phyloP scores from a whole-genome alignment of 2,113 vertebrate species.

The Cinclus mexicanus region DNA sequence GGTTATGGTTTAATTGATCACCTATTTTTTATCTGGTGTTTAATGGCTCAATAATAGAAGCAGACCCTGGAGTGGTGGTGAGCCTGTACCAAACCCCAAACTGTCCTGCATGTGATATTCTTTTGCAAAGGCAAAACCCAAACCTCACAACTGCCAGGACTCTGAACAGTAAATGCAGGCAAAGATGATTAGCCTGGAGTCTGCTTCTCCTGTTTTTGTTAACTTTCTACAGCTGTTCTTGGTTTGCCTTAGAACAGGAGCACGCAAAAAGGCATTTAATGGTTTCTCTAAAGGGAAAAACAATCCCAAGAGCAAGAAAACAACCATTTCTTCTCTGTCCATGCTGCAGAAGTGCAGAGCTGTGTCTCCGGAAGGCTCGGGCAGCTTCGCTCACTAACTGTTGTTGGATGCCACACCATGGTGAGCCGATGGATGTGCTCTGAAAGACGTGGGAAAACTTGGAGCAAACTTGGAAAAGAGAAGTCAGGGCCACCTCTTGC shows the following conservation, averaged over 20 bases:
- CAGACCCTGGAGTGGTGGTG: not conserved
- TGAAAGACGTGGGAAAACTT: fast-evolving
- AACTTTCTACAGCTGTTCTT: not conserved
- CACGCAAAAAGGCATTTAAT: not conserved
- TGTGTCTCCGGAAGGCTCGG: not conserved
- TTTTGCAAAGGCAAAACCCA: not conserved
- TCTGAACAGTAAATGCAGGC: not conserved
- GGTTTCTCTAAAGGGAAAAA: not conserved
- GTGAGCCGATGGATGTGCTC: not conserved
- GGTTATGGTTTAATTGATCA: not conserved
- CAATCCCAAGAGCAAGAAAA: not conserved
- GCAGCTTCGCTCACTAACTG: not conserved
- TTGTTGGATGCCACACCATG: slow-evolving; percentile 9
- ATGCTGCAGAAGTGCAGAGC: not conserved
- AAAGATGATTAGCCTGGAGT: not conserved
- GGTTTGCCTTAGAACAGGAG: not conserved
- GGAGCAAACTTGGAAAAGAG: not conserved
- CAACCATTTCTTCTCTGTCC: fast-evolving
- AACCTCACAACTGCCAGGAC: not conserved
- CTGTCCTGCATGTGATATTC: not conserved
- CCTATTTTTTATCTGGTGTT: not conserved
- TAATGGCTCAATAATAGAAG: not conserved
- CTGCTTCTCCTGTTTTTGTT: not conserved
- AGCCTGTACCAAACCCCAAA: not conserved
- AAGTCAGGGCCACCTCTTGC: not conserved